Conservation (phyloP, 1,140 invertebrate species). For the Bicyclus anynana region DNA sequence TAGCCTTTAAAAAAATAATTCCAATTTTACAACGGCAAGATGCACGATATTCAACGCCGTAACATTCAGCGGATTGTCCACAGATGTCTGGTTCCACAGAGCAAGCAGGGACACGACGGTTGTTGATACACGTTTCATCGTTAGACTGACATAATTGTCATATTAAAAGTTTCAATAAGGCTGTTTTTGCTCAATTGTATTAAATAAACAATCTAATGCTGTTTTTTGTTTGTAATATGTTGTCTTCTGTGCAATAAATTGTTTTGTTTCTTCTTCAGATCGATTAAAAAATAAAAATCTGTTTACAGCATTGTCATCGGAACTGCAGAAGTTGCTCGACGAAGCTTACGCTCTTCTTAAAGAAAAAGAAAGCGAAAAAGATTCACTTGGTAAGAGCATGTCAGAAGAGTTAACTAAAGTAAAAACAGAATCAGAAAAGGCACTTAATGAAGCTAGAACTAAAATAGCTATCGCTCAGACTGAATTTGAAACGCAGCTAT, state of each 20-base stretch:
- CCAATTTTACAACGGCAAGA: constrained; percentile 90
- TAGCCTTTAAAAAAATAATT: too few species aligned
- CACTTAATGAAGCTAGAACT: constrained; percentile 66
- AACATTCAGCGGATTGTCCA: constrained; percentile 85
- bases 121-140: constrained; percentile 87
- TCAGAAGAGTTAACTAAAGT: constrained; percentile 65
- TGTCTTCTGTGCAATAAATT: too few species aligned
- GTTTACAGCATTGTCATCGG: constrained; percentile 65
- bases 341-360: constrained; percentile 72
- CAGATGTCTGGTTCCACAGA: constrained; percentile 81
- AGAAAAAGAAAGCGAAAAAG: constrained; percentile 74
- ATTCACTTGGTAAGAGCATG: constrained; percentile 72
- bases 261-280: too few species aligned
- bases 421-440: constrained; percentile 66
- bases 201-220: too few species aligned
- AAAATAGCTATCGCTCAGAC: constrained; percentile 70
- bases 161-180: too few species aligned
- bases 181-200: too few species aligned
- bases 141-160: too few species aligned
- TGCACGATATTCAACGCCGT: constrained; percentile 86
- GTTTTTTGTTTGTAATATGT: too few species aligned
- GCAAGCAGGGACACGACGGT: constrained; percentile 88
- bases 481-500: constrained; percentile 69
- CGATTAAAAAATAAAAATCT: too few species aligned
- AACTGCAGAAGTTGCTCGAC: constrained; percentile 72